Evolutionary conservation across 2,113 vertebrate species (phyloP).

Genomic region (Platanista minor): DNA sequence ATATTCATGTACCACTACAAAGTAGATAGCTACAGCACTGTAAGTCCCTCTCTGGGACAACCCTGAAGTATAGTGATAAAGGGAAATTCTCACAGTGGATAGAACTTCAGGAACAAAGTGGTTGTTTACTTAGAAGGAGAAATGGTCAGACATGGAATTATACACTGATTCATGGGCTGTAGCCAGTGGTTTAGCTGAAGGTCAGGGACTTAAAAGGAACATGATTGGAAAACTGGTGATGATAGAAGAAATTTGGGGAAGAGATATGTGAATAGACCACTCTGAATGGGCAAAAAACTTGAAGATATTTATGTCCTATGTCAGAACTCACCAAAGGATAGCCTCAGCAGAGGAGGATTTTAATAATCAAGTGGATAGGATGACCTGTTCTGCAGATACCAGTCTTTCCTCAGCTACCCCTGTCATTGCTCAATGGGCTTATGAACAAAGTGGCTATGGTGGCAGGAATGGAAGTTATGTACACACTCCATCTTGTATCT

Average conservation of each 20-base stretch:
- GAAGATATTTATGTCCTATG: neutral
- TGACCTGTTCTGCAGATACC: neutral
- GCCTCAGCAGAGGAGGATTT: neutral
- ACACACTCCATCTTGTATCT: neutral
- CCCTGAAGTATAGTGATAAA: neutral
- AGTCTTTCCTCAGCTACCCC: neutral
- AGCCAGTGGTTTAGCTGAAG: neutral
- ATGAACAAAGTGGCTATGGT: neutral
- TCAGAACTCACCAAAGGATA: neutral
- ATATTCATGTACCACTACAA: neutral
- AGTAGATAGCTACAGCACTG: neutral
- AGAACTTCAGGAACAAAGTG: neutral
- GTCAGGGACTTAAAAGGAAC: neutral
- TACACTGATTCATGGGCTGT: neutral
- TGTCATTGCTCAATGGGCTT: neutral
- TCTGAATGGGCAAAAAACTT: neutral
- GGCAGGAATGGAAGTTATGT: accelerated
- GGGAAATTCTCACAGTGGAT: neutral
- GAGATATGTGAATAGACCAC: neutral
- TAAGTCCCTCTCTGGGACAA: neutral
- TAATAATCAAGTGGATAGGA: neutral
- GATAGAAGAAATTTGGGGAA: neutral
- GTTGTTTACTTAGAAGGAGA: neutral
- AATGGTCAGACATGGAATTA: neutral
- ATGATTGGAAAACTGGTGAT: neutral